Percentiles rank a stretch among this genome's conserved stretches.
Evolutionary conservation across 2,888 invertebrate species (phyloP).

Genomic region (Sinodicranocentrus sp.): DNA sequence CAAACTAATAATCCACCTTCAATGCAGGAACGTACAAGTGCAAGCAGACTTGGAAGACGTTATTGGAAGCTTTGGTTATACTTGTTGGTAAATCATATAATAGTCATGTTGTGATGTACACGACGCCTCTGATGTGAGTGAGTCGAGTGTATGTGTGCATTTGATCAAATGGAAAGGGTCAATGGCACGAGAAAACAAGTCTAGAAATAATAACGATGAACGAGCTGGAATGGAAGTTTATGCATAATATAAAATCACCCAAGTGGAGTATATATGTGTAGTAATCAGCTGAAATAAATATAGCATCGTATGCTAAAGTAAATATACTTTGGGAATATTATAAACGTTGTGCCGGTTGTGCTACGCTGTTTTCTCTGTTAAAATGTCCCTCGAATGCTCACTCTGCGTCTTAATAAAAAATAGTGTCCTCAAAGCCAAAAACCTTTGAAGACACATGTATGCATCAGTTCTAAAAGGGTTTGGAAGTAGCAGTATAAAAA

Average conservation of each 20-base stretch:
- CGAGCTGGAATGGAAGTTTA: slow-evolving; percentile 20
- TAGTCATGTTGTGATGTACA: too few relatives aligned
- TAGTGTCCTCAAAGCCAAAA: slow-evolving; percentile 13
- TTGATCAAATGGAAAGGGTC: slow-evolving; percentile 38
- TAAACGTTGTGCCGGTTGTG: neutral
- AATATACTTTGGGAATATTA: neutral
- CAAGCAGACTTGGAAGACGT: neutral
- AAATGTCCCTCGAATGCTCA: neutral
- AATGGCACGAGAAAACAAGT: slow-evolving; percentile 38
- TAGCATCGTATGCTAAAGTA: neutral
- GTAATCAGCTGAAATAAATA: slow-evolving; percentile 11
- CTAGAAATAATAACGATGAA: slow-evolving; percentile 30
- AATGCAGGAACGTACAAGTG: neutral
- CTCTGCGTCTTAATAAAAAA: slow-evolving; percentile 9
- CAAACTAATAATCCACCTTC: neutral
- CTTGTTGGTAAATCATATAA: too few relatives aligned
- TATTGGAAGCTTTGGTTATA: too few relatives aligned
- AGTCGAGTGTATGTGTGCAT: slow-evolving; percentile 4
- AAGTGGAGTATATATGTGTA: neutral
- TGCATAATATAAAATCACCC: neutral
- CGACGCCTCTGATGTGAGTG: neutral
- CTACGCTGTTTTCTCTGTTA: neutral
- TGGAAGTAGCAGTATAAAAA: neutral
- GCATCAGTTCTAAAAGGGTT: neutral
- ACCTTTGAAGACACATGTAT: neutral